A percentile compares a stretch with the other conserved stretches of the same genome.
Evolutionary conservation across 1,140 invertebrate species (phyloP).

Genomic region (Macrocentrus cingulum): DNA sequence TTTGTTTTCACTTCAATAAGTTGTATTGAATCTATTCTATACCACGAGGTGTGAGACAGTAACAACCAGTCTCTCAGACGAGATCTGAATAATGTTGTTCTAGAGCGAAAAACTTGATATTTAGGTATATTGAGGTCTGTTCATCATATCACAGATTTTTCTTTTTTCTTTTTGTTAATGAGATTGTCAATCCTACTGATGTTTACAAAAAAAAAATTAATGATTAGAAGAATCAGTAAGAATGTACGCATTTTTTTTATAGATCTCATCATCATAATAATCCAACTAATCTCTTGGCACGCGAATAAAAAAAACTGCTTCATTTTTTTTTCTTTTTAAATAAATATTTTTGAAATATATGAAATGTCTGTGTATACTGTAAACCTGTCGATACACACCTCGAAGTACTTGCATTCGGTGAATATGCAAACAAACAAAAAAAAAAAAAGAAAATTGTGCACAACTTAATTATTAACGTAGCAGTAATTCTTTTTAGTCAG

Average conservation of each 20-base stretch:
- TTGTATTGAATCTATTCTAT: constrained; percentile 28
- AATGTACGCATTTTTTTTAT: too few relatives aligned
- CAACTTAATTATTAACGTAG: constrained; percentile 10
- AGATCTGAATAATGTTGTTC: constrained; percentile 24
- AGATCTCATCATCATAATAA: neutral
- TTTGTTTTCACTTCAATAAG: constrained; percentile 26
- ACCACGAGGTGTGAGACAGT: constrained; percentile 10
- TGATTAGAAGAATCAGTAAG: too few relatives aligned
- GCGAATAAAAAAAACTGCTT: constrained; percentile 13
- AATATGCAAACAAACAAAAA: constrained; percentile 11
- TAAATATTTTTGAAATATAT: neutral
- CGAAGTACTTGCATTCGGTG: neutral
- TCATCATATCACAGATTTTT: constrained; percentile 56
- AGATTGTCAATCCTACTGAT: too few relatives aligned
- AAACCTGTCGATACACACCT: too few relatives aligned
- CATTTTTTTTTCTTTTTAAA: neutral
- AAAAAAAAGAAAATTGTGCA: constrained; percentile 1
- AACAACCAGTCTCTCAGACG: neutral
- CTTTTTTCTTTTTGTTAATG: too few relatives aligned
- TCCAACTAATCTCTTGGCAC: constrained; percentile 25
- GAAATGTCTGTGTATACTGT: too few relatives aligned
- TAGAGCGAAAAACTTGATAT: constrained; percentile 39
- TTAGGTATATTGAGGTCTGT: constrained; percentile 46
- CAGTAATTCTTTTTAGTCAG: constrained; percentile 39
- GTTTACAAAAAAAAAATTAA: too few relatives aligned